phyloP scores from a whole-genome alignment of 2,888 invertebrate genomes.

The Ptilodon capucinus region DNA sequence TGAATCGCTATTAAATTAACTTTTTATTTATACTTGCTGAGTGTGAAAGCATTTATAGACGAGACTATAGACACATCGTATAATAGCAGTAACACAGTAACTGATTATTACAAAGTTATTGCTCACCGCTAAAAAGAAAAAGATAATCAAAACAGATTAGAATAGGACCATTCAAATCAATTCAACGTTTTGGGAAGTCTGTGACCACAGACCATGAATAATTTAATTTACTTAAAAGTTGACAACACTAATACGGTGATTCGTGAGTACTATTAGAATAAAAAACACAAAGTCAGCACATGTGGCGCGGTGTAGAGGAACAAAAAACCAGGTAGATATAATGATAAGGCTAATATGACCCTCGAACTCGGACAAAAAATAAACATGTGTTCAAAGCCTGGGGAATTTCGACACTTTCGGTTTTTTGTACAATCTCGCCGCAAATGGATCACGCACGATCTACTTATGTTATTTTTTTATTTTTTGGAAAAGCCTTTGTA shows the following conservation, averaged over 20 bases:
- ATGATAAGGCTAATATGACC: slow-evolving; percentile 40
- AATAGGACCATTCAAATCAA: too few relatives aligned
- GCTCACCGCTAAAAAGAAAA: too few relatives aligned
- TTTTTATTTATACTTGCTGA: neutral
- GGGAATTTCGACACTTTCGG: slow-evolving; percentile 17
- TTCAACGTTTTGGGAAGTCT: too few relatives aligned
- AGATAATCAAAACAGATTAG: too few relatives aligned
- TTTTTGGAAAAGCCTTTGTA: too few relatives aligned
- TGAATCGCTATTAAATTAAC: neutral
- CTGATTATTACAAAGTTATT: too few relatives aligned
- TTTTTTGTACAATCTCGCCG: neutral
- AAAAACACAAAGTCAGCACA: slow-evolving; percentile 21
- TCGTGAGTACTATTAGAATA: neutral
- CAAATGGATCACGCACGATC: neutral
- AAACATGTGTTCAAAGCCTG: slow-evolving; percentile 30
- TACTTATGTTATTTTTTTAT: too few relatives aligned
- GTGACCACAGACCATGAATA: too few relatives aligned
- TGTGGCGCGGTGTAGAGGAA: slow-evolving; percentile 34
- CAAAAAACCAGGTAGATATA: slow-evolving; percentile 61
- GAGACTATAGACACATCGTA: too few relatives aligned
- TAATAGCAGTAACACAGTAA: too few relatives aligned
- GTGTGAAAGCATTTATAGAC: too few relatives aligned
- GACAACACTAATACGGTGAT: neutral
- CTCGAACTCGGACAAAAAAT: slow-evolving; percentile 22
- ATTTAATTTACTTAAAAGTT: neutral